These are phyloP conservation scores for Macroteleia sp. DNA, from an alignment of 2,888 invertebrate species.

Conservation along the genomic window DNA sequence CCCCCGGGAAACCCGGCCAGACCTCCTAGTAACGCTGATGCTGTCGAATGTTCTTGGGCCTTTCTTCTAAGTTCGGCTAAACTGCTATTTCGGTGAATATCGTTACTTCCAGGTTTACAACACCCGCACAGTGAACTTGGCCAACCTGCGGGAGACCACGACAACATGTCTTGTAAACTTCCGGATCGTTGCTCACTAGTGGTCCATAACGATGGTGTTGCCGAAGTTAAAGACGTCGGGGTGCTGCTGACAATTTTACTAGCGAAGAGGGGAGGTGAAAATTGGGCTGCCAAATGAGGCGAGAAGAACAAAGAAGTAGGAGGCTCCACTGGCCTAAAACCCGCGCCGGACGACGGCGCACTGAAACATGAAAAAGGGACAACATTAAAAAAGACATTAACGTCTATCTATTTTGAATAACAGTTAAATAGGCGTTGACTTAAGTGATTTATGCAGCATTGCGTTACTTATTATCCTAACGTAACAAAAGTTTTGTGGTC, in stretches of 20 bases:
- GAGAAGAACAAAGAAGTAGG: slow-evolving; percentile 92
- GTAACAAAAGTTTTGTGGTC: too few relatives aligned
- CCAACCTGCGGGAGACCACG: slow-evolving; percentile 82
- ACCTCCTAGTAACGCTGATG: slow-evolving; percentile 84
- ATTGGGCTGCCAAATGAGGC: slow-evolving; percentile 91
- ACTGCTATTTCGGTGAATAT: slow-evolving; percentile 86
- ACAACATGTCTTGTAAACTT: slow-evolving; percentile 81
- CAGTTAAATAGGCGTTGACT: neutral
- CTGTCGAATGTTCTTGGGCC: slow-evolving; percentile 97
- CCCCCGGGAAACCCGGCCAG: slow-evolving; percentile 79
- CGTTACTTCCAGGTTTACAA: slow-evolving; percentile 79
- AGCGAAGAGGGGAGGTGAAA: slow-evolving; percentile 91
- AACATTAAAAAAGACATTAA: neutral
- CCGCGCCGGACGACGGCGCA: slow-evolving; percentile 86
- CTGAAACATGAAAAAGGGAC: slow-evolving; percentile 83
- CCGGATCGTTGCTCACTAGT: slow-evolving; percentile 84
- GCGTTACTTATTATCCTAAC: too few relatives aligned
- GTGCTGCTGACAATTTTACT: slow-evolving; percentile 84
- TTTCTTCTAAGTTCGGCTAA: slow-evolving; percentile 96
- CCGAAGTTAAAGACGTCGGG: slow-evolving; percentile 79
- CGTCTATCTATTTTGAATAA: neutral
- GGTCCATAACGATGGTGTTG: slow-evolving; percentile 82
- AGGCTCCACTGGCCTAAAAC: slow-evolving; percentile 82
- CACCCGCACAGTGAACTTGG: slow-evolving; percentile 78
- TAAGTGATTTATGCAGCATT: too few relatives aligned